Percentiles rank a stretch among this genome's conserved stretches.
Evolutionary conservation across 2,113 vertebrate genomes (phyloP).

Genomic region (Halichoerus grypus): DNA sequence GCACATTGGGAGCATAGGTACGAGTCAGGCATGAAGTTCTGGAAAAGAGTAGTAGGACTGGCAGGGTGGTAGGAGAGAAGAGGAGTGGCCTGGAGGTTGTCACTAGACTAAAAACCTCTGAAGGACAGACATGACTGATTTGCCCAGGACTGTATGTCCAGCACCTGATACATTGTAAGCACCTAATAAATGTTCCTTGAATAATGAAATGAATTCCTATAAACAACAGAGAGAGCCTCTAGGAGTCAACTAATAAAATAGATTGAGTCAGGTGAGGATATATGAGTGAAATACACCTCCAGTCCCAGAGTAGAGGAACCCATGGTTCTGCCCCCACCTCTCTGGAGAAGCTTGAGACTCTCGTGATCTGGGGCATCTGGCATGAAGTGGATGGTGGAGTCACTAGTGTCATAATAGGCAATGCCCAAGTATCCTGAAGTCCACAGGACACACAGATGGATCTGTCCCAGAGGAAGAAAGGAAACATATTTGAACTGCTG

Average conservation of each 20-base stretch:
- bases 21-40: not conserved
- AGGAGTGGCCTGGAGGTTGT: not conserved
- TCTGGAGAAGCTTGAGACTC: constrained; percentile 91
- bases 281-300: not conserved
- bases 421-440: constrained; percentile 91
- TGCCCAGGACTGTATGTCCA: not conserved
- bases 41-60: not conserved
- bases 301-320: not conserved
- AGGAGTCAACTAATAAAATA: not conserved
- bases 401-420: constrained; percentile 94
- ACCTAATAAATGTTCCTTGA: not conserved
- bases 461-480: constrained; percentile 76
- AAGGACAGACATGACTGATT: not conserved
- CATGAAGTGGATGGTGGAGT: constrained; percentile 94
- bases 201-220: constrained; percentile 25
- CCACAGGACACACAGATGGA: constrained; percentile 92
- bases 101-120: not conserved
- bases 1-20: not conserved
- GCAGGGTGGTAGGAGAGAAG: not conserved
- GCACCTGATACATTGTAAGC: not conserved
- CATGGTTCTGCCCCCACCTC: constrained; percentile 84
- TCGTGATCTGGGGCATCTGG: constrained; percentile 90
- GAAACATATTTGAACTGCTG: not conserved
- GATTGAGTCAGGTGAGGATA: not conserved
- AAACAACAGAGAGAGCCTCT: not conserved